phyloP scores from a whole-genome alignment of 92 coral and sea anemone species.

The Scolanthus callimorphus region DNA sequence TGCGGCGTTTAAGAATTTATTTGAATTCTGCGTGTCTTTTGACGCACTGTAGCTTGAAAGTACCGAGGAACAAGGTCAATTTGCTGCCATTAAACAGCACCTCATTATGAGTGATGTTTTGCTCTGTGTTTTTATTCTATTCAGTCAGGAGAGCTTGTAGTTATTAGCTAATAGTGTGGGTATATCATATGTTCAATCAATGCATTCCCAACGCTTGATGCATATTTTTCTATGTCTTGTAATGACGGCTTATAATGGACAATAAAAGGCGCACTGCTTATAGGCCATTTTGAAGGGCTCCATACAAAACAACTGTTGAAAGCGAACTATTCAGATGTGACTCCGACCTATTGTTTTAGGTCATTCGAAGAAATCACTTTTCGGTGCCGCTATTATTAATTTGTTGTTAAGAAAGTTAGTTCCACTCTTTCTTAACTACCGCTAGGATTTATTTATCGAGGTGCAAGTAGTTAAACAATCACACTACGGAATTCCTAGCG shows the following conservation, averaged over 20 bases:
- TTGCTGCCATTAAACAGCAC: too few relatives aligned
- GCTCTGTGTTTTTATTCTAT: too few relatives aligned
- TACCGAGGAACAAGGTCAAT: too few relatives aligned
- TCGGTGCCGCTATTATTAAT: not conserved
- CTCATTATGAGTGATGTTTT: too few relatives aligned
- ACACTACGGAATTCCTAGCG: too few relatives aligned
- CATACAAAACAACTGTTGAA: conserved; percentile 14
- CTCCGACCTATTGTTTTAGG: conserved; percentile 9
- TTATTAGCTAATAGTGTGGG: not conserved
- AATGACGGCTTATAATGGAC: conserved; percentile 1
- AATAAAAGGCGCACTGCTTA: conserved; percentile 15
- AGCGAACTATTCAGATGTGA: conserved; percentile 22
- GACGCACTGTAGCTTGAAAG: conserved; percentile 15
- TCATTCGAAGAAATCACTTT: conserved; percentile 4
- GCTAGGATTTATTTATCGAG: too few relatives aligned
- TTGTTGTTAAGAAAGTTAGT: not conserved
- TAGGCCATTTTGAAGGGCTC: conserved; percentile 4
- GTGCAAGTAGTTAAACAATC: too few relatives aligned
- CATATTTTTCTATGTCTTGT: not conserved
- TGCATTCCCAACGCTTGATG: not conserved
- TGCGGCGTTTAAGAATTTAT: not conserved
- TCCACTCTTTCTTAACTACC: not conserved
- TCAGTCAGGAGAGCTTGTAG: not conserved
- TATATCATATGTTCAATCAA: not conserved
- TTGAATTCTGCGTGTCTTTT: conserved; percentile 21